Evolutionary conservation across 2,888 invertebrate genomes (phyloP), one percentile per base, ranked within the genome.

Genomic region (Loripinus fragilis): DNA sequence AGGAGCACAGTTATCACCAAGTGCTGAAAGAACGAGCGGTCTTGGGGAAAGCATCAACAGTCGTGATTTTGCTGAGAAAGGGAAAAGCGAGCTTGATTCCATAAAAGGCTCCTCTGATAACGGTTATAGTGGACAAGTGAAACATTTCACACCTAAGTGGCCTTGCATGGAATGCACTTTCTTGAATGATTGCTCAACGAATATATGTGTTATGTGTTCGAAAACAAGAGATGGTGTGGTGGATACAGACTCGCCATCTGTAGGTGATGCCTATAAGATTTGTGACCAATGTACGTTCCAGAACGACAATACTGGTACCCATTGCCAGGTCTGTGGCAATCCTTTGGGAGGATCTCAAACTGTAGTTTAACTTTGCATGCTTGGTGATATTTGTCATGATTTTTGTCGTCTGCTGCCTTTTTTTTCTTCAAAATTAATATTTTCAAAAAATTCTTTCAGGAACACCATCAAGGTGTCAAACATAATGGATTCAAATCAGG

Each of bases 211-310:
- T 28, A 81, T 84, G 60, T 88, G 87, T 81, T 75, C 74, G 52
- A 86, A 78, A 30, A 78, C 80, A 48, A 72, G 78, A n/a, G 77
- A 76, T 28, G 38, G 48, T 12, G n/a, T 45, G 20, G 66, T 67
- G 2, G 83, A 85, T 42, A 69, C 77, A 30, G 85, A 85, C 42
- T 71, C 81, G 0, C 73, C 76, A 17, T 41, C 17, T 2, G 73
- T 52, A 0, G 85, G 86, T 5, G 55, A 74, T 33, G 73, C 71
- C 0, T 76, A 71, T 7, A 76, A 76, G 50, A 74, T 85, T 1
- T 87, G 87, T 68, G 71, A 48, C 28, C 67, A 81, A 25, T 87
- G 87, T 71, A 87, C 87, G 0, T 75, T 85, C 28, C 80, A 83
- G 69, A 87, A 87, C 74, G 52, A 55, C 23, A 74, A 74, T 30